Percentiles rank a stretch among this genome's conserved stretches.
Evolutionary conservation across 2,797 vertebrate species (phyloP).

Genomic region (Allobates femoralis): DNA sequence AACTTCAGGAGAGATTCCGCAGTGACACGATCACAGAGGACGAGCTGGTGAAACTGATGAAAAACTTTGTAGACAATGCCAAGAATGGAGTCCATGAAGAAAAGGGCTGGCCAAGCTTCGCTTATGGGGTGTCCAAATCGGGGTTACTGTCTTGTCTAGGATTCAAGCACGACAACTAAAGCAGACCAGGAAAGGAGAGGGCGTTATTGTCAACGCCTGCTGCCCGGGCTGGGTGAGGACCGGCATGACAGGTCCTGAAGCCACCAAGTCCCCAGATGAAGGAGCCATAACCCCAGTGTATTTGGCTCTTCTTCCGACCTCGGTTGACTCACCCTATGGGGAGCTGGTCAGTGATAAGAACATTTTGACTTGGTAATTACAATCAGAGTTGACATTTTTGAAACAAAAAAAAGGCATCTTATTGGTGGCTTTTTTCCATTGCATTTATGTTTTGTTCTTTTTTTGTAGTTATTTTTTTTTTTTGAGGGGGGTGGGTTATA

Average conservation of each 20-base stretch:
- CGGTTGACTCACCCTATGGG: constrained; percentile 83
- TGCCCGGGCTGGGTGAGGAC: constrained; percentile 92
- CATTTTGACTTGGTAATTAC: constrained; percentile 64
- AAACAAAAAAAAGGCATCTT: neutral
- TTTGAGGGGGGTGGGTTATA: too few relatives aligned
- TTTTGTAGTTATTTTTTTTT: neutral
- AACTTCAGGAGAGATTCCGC: constrained; percentile 85
- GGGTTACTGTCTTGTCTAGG: constrained; percentile 88
- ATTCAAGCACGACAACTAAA: constrained; percentile 83
- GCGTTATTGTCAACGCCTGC: constrained; percentile 89
- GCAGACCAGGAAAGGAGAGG: constrained; percentile 79
- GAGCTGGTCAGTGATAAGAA: constrained; percentile 83
- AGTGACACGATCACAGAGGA: constrained; percentile 85
- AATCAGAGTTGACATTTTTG: too few relatives aligned
- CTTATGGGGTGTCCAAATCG: constrained; percentile 90
- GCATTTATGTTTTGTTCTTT: neutral
- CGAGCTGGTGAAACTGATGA: constrained; percentile 86
- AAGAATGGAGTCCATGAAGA: constrained; percentile 76
- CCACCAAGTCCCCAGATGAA: constrained; percentile 84
- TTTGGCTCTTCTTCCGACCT: constrained; percentile 84
- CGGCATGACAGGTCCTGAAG: constrained; percentile 83
- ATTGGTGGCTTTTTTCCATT: neutral
- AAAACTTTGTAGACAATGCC: constrained; percentile 81
- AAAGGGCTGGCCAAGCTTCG: constrained; percentile 85
- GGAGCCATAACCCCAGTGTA: constrained; percentile 88